phyloP scores from a whole-genome alignment of 2,113 vertebrate species.

The Phodopus roborovskii region DNA sequence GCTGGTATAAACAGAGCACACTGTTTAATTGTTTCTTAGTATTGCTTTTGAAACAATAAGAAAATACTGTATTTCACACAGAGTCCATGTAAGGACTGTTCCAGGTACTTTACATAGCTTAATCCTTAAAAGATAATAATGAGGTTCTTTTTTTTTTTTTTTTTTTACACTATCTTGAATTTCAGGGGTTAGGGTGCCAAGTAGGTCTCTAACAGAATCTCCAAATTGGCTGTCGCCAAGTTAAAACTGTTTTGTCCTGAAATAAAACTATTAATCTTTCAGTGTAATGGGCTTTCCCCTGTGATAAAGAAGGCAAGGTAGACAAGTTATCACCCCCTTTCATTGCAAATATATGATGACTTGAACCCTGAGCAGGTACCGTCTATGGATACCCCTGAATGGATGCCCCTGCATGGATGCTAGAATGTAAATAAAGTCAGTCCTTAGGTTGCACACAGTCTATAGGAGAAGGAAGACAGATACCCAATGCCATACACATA shows the following conservation, averaged over 20 bases:
- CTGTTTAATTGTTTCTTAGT: neutral
- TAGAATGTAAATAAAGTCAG: neutral
- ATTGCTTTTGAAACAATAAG: neutral
- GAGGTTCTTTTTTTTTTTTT: neutral
- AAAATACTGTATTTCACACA: neutral
- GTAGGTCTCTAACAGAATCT: neutral
- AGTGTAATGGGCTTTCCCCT: neutral
- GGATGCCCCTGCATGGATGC: neutral
- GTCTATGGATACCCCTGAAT: too few species aligned
- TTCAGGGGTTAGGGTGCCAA: neutral
- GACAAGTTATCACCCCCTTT: neutral
- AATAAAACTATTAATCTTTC: neutral
- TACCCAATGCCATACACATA: accelerated
- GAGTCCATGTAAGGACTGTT: neutral
- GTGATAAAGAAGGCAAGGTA: neutral
- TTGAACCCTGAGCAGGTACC: neutral
- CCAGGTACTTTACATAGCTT: neutral
- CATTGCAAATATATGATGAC: neutral
- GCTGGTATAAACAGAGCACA: neutral
- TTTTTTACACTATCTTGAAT: neutral
- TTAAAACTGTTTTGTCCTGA: neutral
- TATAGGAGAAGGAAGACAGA: neutral
- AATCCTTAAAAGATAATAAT: neutral
- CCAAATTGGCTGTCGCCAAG: neutral
- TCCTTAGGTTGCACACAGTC: too few species aligned